Percentiles rank a stretch among this genome's conserved stretches.
Evolutionary conservation across 1,140 invertebrate genomes (phyloP).

Genomic region (Physella acuta): DNA sequence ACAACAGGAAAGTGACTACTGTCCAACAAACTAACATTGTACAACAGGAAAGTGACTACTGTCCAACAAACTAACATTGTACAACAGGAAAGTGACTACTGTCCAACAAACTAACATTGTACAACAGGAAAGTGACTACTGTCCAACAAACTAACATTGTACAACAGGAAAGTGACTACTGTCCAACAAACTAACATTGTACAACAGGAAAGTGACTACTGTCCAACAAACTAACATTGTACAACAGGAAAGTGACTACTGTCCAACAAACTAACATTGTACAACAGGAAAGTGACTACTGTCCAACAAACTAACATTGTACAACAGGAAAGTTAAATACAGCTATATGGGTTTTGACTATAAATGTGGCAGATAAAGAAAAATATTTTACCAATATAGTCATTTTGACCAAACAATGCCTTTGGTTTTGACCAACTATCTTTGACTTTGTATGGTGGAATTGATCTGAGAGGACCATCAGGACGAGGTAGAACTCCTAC

Average conservation of each 20-base stretch:
- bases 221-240: background rate
- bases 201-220: no score
- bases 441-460: conserved; percentile 73
- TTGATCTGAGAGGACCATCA: conserved; percentile 61
- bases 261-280: background rate
- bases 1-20: no score
- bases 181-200: no score
- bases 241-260: background rate
- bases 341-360: background rate
- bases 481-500: conserved; percentile 52
- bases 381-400: conserved; percentile 75
- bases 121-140: no score
- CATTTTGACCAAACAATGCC: conserved; percentile 91
- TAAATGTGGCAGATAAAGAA: background rate
- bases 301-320: background rate
- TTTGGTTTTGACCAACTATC: conserved; percentile 75
- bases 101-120: no score
- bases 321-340: background rate
- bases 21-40: no score
- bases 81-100: no score
- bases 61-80: no score
- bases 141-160: no score
- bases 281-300: no score
- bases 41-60: no score
- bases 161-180: no score